These are phyloP conservation scores for Galerucella nymphaeae DNA, from an alignment of 2,888 invertebrate genomes.

Conservation along the genomic window DNA sequence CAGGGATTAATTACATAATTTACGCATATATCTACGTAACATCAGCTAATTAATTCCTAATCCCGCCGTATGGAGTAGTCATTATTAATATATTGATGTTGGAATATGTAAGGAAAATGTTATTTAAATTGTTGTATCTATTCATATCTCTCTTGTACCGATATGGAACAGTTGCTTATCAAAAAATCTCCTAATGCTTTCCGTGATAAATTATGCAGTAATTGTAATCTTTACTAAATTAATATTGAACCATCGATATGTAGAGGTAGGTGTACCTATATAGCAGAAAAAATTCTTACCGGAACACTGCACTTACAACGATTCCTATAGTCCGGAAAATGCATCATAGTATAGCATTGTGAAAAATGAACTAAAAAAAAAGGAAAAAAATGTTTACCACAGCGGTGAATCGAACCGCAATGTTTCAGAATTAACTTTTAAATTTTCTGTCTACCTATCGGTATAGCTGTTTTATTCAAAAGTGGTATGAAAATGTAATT, in stretches of 20 bases:
- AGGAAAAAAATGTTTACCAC: too few species aligned
- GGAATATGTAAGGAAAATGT: background rate
- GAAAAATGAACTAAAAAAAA: too few species aligned
- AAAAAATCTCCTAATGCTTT: background rate
- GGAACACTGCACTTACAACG: too few species aligned
- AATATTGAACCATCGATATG: background rate
- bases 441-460: too few species aligned
- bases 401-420: too few species aligned
- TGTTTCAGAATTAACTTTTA: too few species aligned
- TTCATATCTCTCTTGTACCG: background rate
- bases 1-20: background rate
- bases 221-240: background rate
- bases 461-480: too few species aligned
- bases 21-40: background rate
- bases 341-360: too few species aligned
- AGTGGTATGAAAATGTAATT: too few species aligned
- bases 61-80: slow-evolving; percentile 3
- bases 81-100: background rate
- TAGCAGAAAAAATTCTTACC: too few species aligned
- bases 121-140: background rate
- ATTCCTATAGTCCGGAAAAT: too few species aligned
- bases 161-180: background rate
- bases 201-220: background rate
- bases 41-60: background rate
- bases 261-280: too few species aligned